phyloP scores from a whole-genome alignment of 2,113 vertebrate species.

The Dromaius novaehollandiae region DNA sequence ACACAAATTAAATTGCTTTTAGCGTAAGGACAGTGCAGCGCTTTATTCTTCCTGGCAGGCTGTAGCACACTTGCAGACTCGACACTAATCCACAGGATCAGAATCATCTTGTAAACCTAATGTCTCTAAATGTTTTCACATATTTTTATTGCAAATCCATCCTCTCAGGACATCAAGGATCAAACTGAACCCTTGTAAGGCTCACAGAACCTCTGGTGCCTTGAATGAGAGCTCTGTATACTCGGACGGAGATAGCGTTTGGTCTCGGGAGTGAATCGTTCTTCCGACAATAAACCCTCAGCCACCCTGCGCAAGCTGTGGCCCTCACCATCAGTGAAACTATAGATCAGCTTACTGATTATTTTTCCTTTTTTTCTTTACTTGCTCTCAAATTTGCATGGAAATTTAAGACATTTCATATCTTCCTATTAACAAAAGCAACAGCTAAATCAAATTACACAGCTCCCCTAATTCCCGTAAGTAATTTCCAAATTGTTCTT shows the following conservation, averaged over 20 bases:
- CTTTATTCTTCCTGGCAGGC: conserved; percentile 58
- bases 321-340: not conserved
- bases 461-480: conserved; percentile 41
- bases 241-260: not conserved
- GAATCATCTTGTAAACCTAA: conserved; percentile 65
- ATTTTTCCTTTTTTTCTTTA: not conserved
- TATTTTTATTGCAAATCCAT: conserved; percentile 70
- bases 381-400: not conserved
- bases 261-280: conserved; percentile 18
- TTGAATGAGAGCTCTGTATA: conserved; percentile 13
- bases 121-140: conserved; percentile 64
- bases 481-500: conserved; percentile 65
- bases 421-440: conserved; percentile 26
- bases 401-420: conserved; percentile 41
- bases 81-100: conserved; percentile 64
- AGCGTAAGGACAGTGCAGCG: conserved; percentile 30
- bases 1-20: conserved; percentile 59
- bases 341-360: conserved; percentile 44
- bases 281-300: not conserved
- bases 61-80: conserved; percentile 43
- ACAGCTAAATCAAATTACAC: conserved; percentile 45
- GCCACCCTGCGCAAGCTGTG: not conserved
- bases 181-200: conserved; percentile 21
- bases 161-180: conserved; percentile 54
- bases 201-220: not conserved